Conservation (phyloP, 2,797 vertebrate genomes). For the Meriones psammophilus region DNA sequence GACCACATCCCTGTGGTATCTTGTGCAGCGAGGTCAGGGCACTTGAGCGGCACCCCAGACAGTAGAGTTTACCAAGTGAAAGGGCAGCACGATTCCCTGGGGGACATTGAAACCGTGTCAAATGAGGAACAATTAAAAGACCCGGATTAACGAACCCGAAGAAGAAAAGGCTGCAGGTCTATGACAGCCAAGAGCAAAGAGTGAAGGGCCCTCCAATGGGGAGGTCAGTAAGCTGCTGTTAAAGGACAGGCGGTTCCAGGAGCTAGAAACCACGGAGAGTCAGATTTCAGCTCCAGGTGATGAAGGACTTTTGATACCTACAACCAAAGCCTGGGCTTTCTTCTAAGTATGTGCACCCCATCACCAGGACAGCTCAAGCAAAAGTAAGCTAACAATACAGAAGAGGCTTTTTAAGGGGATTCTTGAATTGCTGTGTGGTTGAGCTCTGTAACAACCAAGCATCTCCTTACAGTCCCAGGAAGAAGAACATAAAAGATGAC, state of each 20-base stretch:
- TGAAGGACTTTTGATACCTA: not conserved
- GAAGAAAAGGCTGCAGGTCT: not conserved
- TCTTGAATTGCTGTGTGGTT: not conserved
- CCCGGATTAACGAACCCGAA: not conserved
- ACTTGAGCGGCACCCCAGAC: conserved; percentile 42
- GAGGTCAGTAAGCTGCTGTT: not conserved
- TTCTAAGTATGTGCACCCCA: not conserved
- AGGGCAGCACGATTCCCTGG: conserved; percentile 24
- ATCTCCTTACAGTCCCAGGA: conserved; percentile 1
- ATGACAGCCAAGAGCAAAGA: not conserved
- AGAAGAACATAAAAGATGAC: conserved; percentile 10
- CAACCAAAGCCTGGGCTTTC: not conserved
- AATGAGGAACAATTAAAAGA: conserved; percentile 58
- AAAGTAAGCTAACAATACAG: not conserved
- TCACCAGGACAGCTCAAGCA: conserved; percentile 8
- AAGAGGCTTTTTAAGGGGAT: conserved; percentile 17
- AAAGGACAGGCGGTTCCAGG: not conserved
- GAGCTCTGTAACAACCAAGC: not conserved
- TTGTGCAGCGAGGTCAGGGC: not conserved
- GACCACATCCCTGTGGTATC: conserved; percentile 36
- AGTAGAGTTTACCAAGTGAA: conserved; percentile 54
- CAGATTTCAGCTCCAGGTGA: not conserved
- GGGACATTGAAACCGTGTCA: conserved; percentile 57
- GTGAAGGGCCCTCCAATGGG: not conserved
- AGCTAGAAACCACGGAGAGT: not conserved